Conservation (phyloP, 1,140 invertebrate genomes). For the Drosophila ohnishii region DNA sequence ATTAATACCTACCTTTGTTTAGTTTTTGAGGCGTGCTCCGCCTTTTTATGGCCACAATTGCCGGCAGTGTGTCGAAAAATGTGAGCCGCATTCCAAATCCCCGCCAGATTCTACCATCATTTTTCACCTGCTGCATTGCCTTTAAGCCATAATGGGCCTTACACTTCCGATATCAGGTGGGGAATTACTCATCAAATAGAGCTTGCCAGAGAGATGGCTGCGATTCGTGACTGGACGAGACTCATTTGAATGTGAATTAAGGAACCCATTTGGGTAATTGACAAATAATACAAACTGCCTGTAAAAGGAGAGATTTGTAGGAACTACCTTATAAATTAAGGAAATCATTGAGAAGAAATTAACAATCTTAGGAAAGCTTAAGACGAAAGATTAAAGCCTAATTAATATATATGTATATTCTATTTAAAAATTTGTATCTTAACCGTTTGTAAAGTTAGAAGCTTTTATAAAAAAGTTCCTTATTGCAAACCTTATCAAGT, state of each 20-base stretch:
- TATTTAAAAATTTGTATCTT: no score
- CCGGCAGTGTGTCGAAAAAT: slow-evolving; percentile 22
- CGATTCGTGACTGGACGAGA: slow-evolving; percentile 8
- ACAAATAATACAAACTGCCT: slow-evolving; percentile 3
- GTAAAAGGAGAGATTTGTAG: neutral
- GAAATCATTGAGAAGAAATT: no score
- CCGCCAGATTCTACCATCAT: slow-evolving; percentile 16
- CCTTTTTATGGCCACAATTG: slow-evolving; percentile 51
- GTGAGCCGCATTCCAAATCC: slow-evolving; percentile 46
- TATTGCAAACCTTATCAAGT: neutral
- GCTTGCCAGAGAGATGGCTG: neutral
- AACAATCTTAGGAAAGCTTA: neutral
- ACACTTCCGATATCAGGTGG: slow-evolving; percentile 39
- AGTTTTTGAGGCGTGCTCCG: slow-evolving; percentile 48
- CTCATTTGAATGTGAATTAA: slow-evolving; percentile 19
- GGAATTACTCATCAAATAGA: slow-evolving; percentile 28
- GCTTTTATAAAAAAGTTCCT: neutral
- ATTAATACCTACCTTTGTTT: slow-evolving; percentile 37
- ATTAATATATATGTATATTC: no score
- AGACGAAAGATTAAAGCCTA: no score
- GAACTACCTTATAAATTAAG: neutral
- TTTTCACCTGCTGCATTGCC: slow-evolving; percentile 30
- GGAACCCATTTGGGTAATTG: slow-evolving; percentile 16
- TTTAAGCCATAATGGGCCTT: slow-evolving; percentile 29
- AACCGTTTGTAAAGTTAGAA: neutral